Conservation (phyloP, 2,113 vertebrate genomes). For the Sorex fumeus region DNA sequence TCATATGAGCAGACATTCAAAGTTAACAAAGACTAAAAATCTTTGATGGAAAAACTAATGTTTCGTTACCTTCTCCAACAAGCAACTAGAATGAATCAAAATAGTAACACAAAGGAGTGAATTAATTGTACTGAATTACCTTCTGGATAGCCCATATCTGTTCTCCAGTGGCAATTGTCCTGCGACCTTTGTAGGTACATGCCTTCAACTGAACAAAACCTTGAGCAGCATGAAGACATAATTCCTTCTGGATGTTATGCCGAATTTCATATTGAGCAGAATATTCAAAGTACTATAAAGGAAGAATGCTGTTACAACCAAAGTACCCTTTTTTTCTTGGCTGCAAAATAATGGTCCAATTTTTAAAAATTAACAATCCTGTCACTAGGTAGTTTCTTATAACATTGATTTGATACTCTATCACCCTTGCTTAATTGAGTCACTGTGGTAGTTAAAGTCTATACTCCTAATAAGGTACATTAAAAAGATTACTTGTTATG, state of each 20-base stretch:
- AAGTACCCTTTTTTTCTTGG: background rate
- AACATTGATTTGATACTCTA: background rate
- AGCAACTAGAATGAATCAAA: constrained; percentile 35
- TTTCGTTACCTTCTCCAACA: constrained; percentile 17
- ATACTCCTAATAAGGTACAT: background rate
- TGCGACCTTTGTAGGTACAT: constrained; percentile 93
- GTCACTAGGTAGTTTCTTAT: background rate
- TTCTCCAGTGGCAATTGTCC: constrained; percentile 88
- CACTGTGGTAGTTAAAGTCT: background rate
- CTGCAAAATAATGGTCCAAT: background rate
- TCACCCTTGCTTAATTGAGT: background rate
- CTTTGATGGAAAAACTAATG: background rate
- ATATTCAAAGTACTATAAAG: constrained; percentile 96
- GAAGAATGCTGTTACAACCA: constrained; percentile 52
- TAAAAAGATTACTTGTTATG: background rate
- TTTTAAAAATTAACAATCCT: background rate
- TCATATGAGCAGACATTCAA: background rate
- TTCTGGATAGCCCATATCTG: constrained; percentile 95
- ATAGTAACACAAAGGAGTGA: background rate
- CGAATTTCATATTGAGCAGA: constrained; percentile 94
- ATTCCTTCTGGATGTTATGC: constrained; percentile 97
- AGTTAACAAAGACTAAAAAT: constrained; percentile 48
- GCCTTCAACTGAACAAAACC: constrained; percentile 91
- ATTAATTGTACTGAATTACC: constrained; percentile 87
- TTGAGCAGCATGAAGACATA: constrained; percentile 93